Base-by-base conservation (phyloP, 2,113 vertebrate genomes). In the Platycercus adscitus region DNA sequence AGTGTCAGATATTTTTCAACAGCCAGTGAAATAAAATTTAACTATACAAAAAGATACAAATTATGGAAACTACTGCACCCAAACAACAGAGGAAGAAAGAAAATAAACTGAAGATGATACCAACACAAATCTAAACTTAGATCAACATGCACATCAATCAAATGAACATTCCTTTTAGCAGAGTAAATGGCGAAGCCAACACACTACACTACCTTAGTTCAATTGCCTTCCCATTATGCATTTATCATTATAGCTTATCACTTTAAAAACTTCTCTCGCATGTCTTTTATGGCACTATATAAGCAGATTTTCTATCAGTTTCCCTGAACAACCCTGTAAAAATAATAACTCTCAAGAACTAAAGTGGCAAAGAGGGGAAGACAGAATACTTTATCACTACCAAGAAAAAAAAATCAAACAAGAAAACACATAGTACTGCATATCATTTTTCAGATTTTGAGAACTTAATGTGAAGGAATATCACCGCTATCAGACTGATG, bases 181-280 rank as follows among this genome's bases (percentile, higher is more conserved):
- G 44, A 89, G 44, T n/a, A 93, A 94, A 91, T 41, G 61, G 69
- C 66, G 60, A 93, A 82, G 16, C 14, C 43, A 85, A 78, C 43
- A 86, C 56, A 79, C 26, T 75, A 13, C 52, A 75, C 70, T 63
- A 91, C 47, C 53, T 94, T 75, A 33, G 53, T 69, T 93, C 78
- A 47, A 72, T 66, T 94, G 92, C 86, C 50, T 72, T 77, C 71
- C 39, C 83, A 73, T 82, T 77, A 85, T 15, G 16, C 63, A 89
- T 95, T 93, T 96, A 91, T 88, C 88, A 85, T 94, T 91, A 92
- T 8, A 88, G 66, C 47, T 81, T 95, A 88, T 81, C 91, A 93
- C 33, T 89, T 66, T 82, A 41, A 71, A 91, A 91, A 76, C 76
- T 72, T 69, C 65, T 86, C 56, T 92, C 82, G 77, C 17, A 47